Evolutionary conservation across 2,113 vertebrate genomes (phyloP), one percentile per base, ranked within the genome.

Genomic region (Marmota monax): DNA sequence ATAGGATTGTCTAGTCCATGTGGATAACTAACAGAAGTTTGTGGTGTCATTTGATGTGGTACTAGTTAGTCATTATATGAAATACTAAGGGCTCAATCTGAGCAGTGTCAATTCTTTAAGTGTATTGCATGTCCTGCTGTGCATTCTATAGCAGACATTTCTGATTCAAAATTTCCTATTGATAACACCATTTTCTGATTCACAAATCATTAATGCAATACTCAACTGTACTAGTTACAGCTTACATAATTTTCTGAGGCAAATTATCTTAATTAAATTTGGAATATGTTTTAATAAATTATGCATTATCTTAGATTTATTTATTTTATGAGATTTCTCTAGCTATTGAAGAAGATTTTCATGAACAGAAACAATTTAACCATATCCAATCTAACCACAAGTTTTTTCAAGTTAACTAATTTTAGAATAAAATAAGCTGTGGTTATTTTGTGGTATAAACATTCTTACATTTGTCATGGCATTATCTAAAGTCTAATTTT

Each of bases 361-460:
- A 63, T 1, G 39, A 97, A 95, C 18, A 89, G 88, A 90, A 88
- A 92, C 67, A 5, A 97, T 96, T 98, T 97, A 95, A 92, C 27
- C 74, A 56, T 79, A 58, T 94, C 67, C 76, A 32, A 22, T 86
- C 4, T 51, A 89, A 96, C 14, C 69, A 97, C 84, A 97, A 63
- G 3, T 92, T 76, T 51, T 97, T 98, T 95, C 78, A 89, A 91
- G 95, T 92, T 92, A 95, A 98, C 90, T 97, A 97, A 98, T 97
- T 96, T 95, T 92, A 97, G 51, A 23, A 48, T 88, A 85, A 92
- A 92, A 97, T 65, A 97, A 97, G 91, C 78, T 97, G 70, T 84
- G 56, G 89, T 79, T 96, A 69, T 92, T 73, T 34, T 97, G 69
- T 83, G 90, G 82, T 86, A 92, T 95, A 95, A 96, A 70, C 25